These are phyloP conservation scores for Gymnoscopelus microlampas DNA, from an alignment of 2,797 vertebrate genomes.

Conservation along the genomic window DNA sequence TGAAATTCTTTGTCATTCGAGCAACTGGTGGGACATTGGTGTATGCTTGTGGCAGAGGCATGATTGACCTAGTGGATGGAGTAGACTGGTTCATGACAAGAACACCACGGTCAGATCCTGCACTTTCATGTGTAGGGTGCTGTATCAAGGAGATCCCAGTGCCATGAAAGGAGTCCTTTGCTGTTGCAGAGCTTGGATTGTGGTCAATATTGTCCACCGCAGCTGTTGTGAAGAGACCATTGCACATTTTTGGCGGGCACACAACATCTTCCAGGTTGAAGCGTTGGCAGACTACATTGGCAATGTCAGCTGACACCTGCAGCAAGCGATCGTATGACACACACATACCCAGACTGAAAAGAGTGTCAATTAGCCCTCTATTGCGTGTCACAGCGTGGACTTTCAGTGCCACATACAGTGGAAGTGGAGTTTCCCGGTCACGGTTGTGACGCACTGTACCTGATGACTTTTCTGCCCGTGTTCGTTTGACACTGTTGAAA, in stretches of 20 bases:
- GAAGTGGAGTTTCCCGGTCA: too few species aligned
- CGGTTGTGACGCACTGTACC: background rate
- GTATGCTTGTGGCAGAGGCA: constrained; percentile 21
- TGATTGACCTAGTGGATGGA: constrained; percentile 16
- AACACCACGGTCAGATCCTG: constrained; percentile 1
- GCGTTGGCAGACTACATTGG: constrained; percentile 14
- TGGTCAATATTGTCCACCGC: constrained; percentile 30
- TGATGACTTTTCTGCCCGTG: constrained; percentile 1
- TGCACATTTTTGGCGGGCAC: constrained; percentile 7
- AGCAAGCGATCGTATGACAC: constrained; percentile 7
- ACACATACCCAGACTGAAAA: constrained; percentile 7
- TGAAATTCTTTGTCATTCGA: constrained; percentile 15
- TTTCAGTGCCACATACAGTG: too few species aligned
- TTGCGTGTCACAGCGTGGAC: too few species aligned
- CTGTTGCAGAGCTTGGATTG: constrained; percentile 17
- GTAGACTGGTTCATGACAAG: constrained; percentile 6
- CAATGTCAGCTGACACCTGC: constrained; percentile 23
- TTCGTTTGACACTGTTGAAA: background rate
- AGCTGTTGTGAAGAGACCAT: constrained; percentile 27
- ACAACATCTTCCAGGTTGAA: constrained; percentile 18
- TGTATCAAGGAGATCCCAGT: constrained; percentile 4
- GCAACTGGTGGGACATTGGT: constrained; percentile 18
- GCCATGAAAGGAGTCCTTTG: constrained; percentile 8
- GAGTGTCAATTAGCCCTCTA: background rate
- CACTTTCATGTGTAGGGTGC: constrained; percentile 12